Percentiles rank a stretch among this genome's conserved stretches.
Conservation (phyloP, 2,888 invertebrate genomes). For the Amphipyra tragopoginis region DNA sequence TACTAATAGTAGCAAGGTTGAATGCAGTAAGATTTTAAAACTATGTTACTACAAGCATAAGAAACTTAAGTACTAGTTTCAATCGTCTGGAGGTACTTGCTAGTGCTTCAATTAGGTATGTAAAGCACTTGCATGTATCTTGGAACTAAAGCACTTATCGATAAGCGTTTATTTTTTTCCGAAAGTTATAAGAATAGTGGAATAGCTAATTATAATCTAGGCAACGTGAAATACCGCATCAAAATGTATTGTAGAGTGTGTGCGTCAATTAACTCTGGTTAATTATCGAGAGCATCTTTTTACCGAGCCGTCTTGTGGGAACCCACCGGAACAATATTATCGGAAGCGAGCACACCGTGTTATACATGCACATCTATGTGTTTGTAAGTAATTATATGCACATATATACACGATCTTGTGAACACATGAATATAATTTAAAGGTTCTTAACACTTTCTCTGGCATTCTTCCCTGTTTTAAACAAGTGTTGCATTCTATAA, state of each 20-base stretch:
- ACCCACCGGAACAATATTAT: conserved; percentile 83
- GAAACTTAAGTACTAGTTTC: too few species aligned
- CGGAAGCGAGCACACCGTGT: conserved; percentile 66
- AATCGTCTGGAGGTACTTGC: too few species aligned
- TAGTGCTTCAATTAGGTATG: too few species aligned
- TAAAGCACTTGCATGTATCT: not conserved
- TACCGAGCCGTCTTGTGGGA: conserved; percentile 77
- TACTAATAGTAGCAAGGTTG: too few species aligned
- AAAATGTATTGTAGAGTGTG: conserved; percentile 50
- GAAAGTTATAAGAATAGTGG: conserved; percentile 40
- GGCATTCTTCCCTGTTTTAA: conserved; percentile 8
- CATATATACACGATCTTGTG: conserved; percentile 31
- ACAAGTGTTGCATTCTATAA: not conserved
- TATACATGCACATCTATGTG: conserved; percentile 34
- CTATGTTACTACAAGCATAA: too few species aligned
- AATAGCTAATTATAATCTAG: conserved; percentile 47
- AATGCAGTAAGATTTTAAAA: too few species aligned
- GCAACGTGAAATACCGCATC: conserved; percentile 55
- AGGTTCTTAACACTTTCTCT: conserved; percentile 54
- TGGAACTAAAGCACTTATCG: conserved; percentile 6
- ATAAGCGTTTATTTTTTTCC: conserved; percentile 27
- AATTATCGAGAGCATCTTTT: conserved; percentile 81
- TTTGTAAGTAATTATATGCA: conserved; percentile 42
- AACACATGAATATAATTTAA: conserved; percentile 43
- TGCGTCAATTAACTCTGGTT: conserved; percentile 63